phyloP scores from a whole-genome alignment of 2,888 invertebrate genomes.

The Macrophya alboannulata region DNA sequence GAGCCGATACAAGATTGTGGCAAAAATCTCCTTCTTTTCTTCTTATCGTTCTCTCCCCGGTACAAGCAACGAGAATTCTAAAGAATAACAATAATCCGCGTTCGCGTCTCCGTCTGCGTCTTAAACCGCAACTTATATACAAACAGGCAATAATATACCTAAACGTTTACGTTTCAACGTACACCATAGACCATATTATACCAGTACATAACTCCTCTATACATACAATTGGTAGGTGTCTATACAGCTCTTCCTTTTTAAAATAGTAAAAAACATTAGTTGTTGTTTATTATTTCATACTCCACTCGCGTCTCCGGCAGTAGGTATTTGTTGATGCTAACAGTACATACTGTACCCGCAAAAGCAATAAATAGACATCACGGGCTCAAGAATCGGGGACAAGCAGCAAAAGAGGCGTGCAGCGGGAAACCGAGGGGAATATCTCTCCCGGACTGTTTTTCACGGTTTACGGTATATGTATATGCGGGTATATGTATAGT shows the following conservation, averaged over 20 bases:
- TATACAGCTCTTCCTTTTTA: background rate
- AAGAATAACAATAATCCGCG: background rate
- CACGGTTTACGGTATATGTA: background rate
- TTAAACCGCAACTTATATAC: background rate
- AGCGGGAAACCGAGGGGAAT: background rate
- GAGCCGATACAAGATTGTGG: background rate
- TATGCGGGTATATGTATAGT: too few relatives aligned
- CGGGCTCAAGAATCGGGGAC: slow-evolving; percentile 10
- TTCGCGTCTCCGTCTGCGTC: background rate
- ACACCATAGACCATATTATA: too few relatives aligned
- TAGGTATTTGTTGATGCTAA: slow-evolving; percentile 6
- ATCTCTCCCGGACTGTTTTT: slow-evolving; percentile 30
- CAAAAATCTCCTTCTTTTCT: background rate
- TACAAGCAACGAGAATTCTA: background rate
- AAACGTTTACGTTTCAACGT: too few relatives aligned
- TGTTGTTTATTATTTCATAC: slow-evolving; percentile 39
- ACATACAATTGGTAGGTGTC: background rate
- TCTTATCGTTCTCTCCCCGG: background rate
- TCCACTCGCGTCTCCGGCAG: background rate
- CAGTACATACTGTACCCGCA: slow-evolving; percentile 31
- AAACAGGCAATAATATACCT: too few relatives aligned
- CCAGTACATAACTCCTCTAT: background rate
- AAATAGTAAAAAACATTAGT: slow-evolving; percentile 24
- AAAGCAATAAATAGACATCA: slow-evolving; percentile 33
- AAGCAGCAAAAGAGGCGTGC: background rate